Conservation (phyloP, 2,888 invertebrate genomes). For the Torymus texanus region DNA sequence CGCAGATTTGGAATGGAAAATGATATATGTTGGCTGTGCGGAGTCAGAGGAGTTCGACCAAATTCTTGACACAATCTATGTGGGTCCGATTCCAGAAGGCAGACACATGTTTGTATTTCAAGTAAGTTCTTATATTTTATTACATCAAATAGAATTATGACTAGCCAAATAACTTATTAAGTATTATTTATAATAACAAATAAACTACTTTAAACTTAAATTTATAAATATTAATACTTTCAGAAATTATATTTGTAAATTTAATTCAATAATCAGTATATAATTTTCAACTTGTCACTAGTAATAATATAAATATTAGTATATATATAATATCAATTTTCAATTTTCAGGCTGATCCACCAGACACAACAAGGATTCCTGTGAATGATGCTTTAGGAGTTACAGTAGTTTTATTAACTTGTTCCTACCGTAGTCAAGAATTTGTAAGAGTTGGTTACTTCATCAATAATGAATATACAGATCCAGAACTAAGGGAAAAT, state of each 20-base stretch:
- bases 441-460: constrained; percentile 99
- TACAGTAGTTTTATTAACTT: constrained; percentile 96
- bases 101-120: constrained; percentile 96
- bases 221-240: no score
- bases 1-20: constrained; percentile 98
- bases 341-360: constrained; percentile 89
- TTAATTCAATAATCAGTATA: no score
- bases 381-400: constrained; percentile 98
- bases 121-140: constrained; percentile 74
- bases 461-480: constrained; percentile 97
- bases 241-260: no score
- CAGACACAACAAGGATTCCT: constrained; percentile 95
- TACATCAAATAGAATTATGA: no score
- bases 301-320: constrained; percentile 6
- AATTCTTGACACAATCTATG: constrained; percentile 96
- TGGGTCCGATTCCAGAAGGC: constrained; percentile 98
- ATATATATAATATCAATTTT: constrained; percentile 18
- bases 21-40: constrained; percentile 99
- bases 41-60: constrained; percentile 98
- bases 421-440: constrained; percentile 92
- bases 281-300: no score
- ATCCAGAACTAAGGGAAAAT: constrained; percentile 94
- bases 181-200: no score
- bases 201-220: no score
- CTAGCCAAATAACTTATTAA: no score